Evolutionary conservation across 1,140 invertebrate species (phyloP), one percentile per base, ranked within the genome.

Genomic region (Gerris buenoi): DNA sequence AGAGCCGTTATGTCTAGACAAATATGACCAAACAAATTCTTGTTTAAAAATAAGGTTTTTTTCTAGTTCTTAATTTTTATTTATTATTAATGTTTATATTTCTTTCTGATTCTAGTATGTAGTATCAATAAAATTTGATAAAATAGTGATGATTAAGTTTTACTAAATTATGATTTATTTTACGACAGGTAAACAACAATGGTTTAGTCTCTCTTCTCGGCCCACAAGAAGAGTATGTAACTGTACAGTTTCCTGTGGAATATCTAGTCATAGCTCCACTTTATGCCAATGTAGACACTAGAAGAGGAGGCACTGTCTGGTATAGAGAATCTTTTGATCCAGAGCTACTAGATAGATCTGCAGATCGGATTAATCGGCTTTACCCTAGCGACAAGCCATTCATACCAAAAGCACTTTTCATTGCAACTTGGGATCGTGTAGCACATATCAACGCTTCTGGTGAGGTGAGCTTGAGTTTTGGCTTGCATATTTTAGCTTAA

Each of bases 131-230:
- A n/a, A n/a, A n/a, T n/a, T n/a, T n/a, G n/a, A n/a, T n/a, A n/a
- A n/a, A n/a, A n/a, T n/a, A n/a, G n/a, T n/a, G n/a, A n/a, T n/a
- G n/a, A n/a, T n/a, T n/a, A n/a, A n/a, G n/a, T n/a, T n/a, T n/a
- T n/a, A n/a, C n/a, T n/a, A n/a, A n/a, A n/a, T n/a, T n/a, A n/a
- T n/a, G n/a, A n/a, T 81, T 81, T n/a, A n/a, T n/a, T n/a, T n/a
- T n/a, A n/a, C n/a, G n/a, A 18, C 79, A 96, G 93, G 85, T 97
- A 63, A 96, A 95, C 76, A 87, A 85, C 74, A 95, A 94, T 80
- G 94, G 94, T 27, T 80, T 95, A 15, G 72, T 97, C n/a, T 93
- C 93, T 1, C 95, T 97, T 74, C 80, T 88, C 70, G 88, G 88
- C 14, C 87, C 93, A 62, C 87, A 95, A 67, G 85, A 90, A 22